Evolutionary conservation across 2,113 vertebrate species (phyloP), one percentile per base, ranked within the genome.

Genomic region (Casuarius casuarius): DNA sequence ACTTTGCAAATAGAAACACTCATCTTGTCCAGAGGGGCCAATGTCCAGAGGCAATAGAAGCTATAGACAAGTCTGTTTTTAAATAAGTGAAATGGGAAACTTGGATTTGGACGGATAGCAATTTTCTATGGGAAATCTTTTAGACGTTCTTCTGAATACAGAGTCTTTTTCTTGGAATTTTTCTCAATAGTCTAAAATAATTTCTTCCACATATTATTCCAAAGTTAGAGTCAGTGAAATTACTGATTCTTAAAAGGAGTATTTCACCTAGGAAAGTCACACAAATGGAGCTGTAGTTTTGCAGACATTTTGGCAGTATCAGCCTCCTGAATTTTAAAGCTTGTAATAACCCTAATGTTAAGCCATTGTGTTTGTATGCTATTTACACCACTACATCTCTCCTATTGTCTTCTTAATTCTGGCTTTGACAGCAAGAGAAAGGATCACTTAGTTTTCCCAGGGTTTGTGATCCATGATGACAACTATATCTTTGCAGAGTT

Each of bases 401-500:
- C 56, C 71, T 38, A 7, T 84, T 86, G 42, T 62, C 63, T 35
- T 31, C 96, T 84, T 92, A 89, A 82, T 42, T 72, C 56, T 42
- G 12, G 40, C 65, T 59, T 89, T 94, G 96, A 63, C 85, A 91
- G 80, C 13, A 31, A 73, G 35, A 80, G 77, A 70, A 83, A 63
- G 72, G 52, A 29, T 94, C 72, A 49, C 68, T 92, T 66, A 65
- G 54, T 81, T 94, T 86, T 91, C 54, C 68, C 72, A 20, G 42
- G 73, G 82, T 76, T 88, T 97, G 42, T 80, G 95, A 76, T 92
- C 84, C 51, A 77, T 4, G 81, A 31, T 97, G 94, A 91, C 93
- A 96, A 46, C 63, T 94, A 78, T 86, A n/a, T 82, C 89, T 96
- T 67, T 73, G 93, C 40, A 35, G 52, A 19, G 28, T 54, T 81